Evolutionary conservation across 2,113 vertebrate genomes (phyloP).

Genomic region (Tyrannus savana): DNA sequence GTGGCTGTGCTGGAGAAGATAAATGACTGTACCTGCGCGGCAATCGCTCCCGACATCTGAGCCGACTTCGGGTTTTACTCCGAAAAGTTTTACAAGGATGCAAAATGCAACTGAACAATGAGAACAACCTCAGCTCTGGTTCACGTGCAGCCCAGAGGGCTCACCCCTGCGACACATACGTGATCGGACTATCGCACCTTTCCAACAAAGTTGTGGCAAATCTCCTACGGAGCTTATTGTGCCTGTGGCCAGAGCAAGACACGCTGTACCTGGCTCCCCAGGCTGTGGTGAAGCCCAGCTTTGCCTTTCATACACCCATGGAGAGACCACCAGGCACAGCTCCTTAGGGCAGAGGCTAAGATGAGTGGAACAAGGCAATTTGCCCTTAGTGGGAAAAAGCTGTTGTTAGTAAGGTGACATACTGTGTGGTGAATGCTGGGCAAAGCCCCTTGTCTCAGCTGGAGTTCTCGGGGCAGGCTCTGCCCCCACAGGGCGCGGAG

Average conservation of each 20-base stretch:
- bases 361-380: neutral
- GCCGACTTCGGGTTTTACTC: neutral
- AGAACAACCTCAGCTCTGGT: neutral
- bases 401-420: neutral
- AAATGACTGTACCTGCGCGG: constrained; percentile 31
- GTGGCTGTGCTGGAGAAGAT: neutral
- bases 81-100: neutral
- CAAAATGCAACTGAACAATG: neutral
- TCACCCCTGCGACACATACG: fast-evolving
- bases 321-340: neutral
- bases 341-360: neutral
- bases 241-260: neutral
- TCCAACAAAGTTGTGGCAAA: neutral
- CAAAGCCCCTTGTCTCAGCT: neutral
- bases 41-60: neutral
- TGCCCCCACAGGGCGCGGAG: neutral
- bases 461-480: neutral
- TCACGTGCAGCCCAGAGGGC: neutral
- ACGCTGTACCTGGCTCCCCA: fast-evolving
- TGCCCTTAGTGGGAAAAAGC: neutral
- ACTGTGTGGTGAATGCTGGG: too few relatives aligned
- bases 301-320: fast-evolving
- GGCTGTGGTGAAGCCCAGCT: neutral
- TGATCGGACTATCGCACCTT: fast-evolving
- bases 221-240: fast-evolving